These are phyloP conservation scores for Acrocephalus arundinaceus DNA, from an alignment of 2,113 vertebrate genomes.

Conservation along the genomic window DNA sequence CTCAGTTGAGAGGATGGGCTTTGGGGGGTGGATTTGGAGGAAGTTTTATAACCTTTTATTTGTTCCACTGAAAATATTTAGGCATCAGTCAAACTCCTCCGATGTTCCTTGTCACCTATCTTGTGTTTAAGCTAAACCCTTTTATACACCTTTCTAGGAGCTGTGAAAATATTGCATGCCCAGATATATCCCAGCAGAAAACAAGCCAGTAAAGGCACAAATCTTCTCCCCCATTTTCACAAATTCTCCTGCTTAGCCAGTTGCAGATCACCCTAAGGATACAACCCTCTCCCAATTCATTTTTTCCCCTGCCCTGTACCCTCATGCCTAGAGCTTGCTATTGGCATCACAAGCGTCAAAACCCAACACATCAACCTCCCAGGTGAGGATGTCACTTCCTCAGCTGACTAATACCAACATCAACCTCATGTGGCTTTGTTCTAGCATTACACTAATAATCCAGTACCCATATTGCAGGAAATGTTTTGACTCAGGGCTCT, in stretches of 20 bases:
- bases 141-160: neutral
- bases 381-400: conserved; percentile 25
- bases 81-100: neutral
- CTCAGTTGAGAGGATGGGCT: neutral
- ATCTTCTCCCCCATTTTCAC: neutral
- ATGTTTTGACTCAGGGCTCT: conserved; percentile 8
- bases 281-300: neutral
- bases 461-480: neutral
- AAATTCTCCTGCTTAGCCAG: neutral
- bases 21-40: neutral
- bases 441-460: neutral
- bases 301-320: neutral
- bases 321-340: neutral
- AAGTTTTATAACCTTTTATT: neutral
- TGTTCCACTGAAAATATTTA: neutral
- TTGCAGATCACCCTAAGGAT: neutral
- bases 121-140: neutral
- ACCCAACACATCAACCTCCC: neutral
- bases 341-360: neutral
- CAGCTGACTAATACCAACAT: neutral
- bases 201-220: neutral
- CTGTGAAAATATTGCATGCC: neutral
- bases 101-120: neutral
- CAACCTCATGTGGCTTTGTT: neutral
- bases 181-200: neutral